Base-by-base conservation (phyloP, 2,888 invertebrate species). In the Litoditis marina region DNA sequence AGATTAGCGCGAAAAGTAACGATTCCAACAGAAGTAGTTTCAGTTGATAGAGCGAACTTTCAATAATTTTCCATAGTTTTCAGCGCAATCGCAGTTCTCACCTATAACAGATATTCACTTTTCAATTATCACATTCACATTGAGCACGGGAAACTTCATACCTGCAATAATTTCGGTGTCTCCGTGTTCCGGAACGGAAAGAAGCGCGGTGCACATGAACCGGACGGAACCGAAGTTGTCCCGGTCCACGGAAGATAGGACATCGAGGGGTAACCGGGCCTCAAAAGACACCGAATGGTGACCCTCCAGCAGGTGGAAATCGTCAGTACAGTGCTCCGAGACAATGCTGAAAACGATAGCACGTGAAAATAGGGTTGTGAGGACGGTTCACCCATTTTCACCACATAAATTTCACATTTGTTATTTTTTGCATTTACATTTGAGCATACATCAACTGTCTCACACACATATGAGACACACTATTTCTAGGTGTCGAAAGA, bases 161-260 rank as follows among this genome's bases (percentile, higher is more conserved):
- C 78, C 79, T 39, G 80, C 77, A n/a, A 80, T 69, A 16, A 80
- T 66, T 59, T 81, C 77, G n/a, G 75, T 81, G 31, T 77, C 80
- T 13, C 79, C 80, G 42, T 76, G 73, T 50, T 81, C 80, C 2
- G 80, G 77, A n/a, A 81, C 71, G 42, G 77, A 78, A 65, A 81
- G 68, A 1, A 78, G 61, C 3, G 80, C 81, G 11, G 79, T 73
- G 61, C 79, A 79, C 39, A 74, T 78, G 62, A 78, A 81, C 39
- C 78, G 69, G 31, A 81, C 72, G 46, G 53, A 66, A 13, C 79
- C 79, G 60, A 71, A 67, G 54, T 73, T 72, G 13, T 78, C 79
- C 46, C 75, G 19, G 22, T 53, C 27, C n/a, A 63, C 66, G 5
- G 77, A 73, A 1, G 78, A 79, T 1, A 76, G 60, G 8, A 78